These are phyloP conservation scores for Drosophila lowei DNA, from an alignment of 1,140 invertebrate species.

Conservation along the genomic window DNA sequence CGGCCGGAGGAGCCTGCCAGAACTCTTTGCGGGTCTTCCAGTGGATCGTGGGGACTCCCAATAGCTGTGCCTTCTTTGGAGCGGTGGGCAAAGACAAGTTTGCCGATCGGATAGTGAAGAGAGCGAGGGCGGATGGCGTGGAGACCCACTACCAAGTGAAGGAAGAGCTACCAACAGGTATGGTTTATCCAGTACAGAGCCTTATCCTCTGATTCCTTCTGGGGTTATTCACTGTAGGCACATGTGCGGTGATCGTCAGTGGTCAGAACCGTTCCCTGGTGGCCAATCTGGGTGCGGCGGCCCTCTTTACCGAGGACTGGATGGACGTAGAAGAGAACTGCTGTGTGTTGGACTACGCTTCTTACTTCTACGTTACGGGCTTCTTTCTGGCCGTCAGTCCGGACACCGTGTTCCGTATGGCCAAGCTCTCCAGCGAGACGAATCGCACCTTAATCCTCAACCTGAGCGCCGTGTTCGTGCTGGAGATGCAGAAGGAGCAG, in stretches of 20 bases:
- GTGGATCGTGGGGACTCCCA: constrained; percentile 94
- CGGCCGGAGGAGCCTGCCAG: constrained; percentile 96
- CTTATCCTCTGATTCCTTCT: too few species aligned
- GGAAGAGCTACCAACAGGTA: constrained; percentile 88
- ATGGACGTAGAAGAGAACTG: constrained; percentile 47
- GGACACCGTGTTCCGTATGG: constrained; percentile 14
- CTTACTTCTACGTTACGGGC: constrained; percentile 56
- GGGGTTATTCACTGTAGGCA: constrained; percentile 84
- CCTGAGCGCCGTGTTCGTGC: constrained; percentile 63
- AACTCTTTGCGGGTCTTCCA: constrained; percentile 96
- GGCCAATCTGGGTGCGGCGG: constrained; percentile 64
- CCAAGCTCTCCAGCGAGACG: constrained; percentile 15
- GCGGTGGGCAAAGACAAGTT: constrained; percentile 97
- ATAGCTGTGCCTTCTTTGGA: constrained; percentile 94
- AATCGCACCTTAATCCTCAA: constrained; percentile 49
- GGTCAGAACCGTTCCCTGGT: constrained; percentile 51
- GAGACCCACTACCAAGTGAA: constrained; percentile 92
- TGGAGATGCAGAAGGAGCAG: constrained; percentile 30
- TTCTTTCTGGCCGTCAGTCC: constrained; percentile 63
- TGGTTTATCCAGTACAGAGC: too few species aligned
- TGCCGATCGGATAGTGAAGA: constrained; percentile 92
- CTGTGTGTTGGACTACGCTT: constrained; percentile 43
- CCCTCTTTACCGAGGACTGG: constrained; percentile 44
- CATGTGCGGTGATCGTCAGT: constrained; percentile 91
- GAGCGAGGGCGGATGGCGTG: constrained; percentile 92